Conservation (phyloP, 2,797 vertebrate species). For the Enteromius radiatus region DNA sequence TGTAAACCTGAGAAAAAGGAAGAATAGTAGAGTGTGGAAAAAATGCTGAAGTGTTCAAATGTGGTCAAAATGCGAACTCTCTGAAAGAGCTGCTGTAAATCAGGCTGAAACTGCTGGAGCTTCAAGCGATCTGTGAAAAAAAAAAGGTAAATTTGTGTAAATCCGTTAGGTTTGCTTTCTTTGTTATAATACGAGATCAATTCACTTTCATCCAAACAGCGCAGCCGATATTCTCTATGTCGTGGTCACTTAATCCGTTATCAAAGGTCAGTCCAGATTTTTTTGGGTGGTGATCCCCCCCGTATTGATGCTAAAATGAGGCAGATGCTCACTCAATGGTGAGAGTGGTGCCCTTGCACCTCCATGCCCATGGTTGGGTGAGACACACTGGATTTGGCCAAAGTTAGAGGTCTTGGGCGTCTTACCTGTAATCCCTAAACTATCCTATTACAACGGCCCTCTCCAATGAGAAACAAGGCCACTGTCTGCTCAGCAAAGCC, state of each 20-base stretch:
- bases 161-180: slow-evolving; percentile 23
- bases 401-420: slow-evolving; percentile 67
- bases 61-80: neutral
- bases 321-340: slow-evolving; percentile 65
- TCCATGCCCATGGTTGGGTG: slow-evolving; percentile 76
- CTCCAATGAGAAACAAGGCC: slow-evolving; percentile 73
- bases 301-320: slow-evolving; percentile 65
- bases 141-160: slow-evolving; percentile 13
- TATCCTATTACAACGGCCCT: slow-evolving; percentile 79
- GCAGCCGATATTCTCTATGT: neutral
- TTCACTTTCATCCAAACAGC: slow-evolving; percentile 15
- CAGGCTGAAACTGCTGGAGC: neutral
- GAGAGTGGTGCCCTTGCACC: slow-evolving; percentile 64
- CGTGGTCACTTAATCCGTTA: slow-evolving; percentile 32
- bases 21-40: slow-evolving; percentile 67
- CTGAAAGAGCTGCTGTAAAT: neutral
- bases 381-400: slow-evolving; percentile 77
- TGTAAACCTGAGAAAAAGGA: slow-evolving; percentile 60
- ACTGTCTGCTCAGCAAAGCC: slow-evolving; percentile 78
- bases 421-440: slow-evolving; percentile 77
- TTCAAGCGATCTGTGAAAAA: neutral
- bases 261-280: slow-evolving; percentile 53
- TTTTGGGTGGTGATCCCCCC: slow-evolving; percentile 69
- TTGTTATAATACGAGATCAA: slow-evolving; percentile 16
- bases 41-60: neutral